A percentile compares a stretch with the other conserved stretches of the same genome.
phyloP scores from a whole-genome alignment of 1,140 invertebrate genomes.

The Littorina saxatilis region DNA sequence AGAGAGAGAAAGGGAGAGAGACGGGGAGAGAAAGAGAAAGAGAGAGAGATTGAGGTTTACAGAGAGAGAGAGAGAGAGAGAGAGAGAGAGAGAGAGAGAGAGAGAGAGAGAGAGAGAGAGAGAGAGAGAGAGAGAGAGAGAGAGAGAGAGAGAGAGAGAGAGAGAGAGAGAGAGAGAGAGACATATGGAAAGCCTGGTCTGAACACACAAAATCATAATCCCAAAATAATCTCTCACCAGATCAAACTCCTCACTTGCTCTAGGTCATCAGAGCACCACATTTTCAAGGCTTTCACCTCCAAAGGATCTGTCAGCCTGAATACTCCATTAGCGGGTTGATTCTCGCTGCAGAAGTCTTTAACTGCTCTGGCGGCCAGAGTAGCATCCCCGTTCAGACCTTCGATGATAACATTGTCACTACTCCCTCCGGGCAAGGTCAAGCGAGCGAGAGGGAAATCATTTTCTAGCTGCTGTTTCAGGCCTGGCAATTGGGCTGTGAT shows the following conservation, averaged over 20 bases:
- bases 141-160: too few relatives aligned
- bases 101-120: too few relatives aligned
- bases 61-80: too few relatives aligned
- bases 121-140: too few relatives aligned
- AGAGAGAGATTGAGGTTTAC: too few relatives aligned
- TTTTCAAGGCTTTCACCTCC: background rate
- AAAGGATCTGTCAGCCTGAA: background rate
- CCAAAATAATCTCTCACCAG: background rate
- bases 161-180: too few relatives aligned
- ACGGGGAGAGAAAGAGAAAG: too few relatives aligned
- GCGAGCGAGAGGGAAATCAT: background rate
- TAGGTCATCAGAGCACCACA: background rate
- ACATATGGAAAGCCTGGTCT: too few relatives aligned
- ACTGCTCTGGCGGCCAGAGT: background rate
- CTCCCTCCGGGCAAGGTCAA: background rate
- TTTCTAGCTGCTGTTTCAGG: constrained; percentile 8
- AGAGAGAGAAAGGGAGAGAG: too few relatives aligned
- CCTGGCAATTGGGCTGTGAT: background rate
- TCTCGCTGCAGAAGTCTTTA: background rate
- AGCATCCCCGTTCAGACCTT: background rate
- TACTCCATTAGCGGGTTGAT: background rate
- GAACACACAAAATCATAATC: too few relatives aligned
- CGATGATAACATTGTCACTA: background rate
- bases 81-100: too few relatives aligned
- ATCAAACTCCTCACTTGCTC: constrained; percentile 4